Evolutionary conservation across 2,797 vertebrate genomes (phyloP).

Genomic region (Pelodytes ibericus): DNA sequence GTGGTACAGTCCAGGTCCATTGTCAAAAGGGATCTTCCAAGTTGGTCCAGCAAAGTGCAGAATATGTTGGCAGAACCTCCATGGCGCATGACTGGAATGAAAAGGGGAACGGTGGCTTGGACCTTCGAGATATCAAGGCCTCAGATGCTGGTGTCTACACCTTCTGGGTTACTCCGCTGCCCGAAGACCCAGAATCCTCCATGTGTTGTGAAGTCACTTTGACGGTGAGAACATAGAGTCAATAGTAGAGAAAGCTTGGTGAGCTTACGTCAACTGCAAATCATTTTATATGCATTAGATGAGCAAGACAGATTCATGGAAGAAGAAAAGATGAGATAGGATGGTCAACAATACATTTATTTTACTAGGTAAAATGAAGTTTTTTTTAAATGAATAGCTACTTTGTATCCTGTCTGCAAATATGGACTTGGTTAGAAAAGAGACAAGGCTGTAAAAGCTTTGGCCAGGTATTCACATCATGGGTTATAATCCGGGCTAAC

Average conservation of each 20-base stretch:
- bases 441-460: no score
- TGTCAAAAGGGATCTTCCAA: neutral
- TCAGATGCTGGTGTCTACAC: slow-evolving; percentile 19
- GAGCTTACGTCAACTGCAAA: no score
- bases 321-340: no score
- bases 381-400: no score
- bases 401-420: no score
- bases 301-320: no score
- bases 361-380: no score
- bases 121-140: neutral
- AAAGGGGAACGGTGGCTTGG: neutral
- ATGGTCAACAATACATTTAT: no score
- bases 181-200: neutral
- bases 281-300: no score
- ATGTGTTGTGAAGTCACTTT: slow-evolving; percentile 28
- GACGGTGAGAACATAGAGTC: neutral
- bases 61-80: slow-evolving; percentile 8
- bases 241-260: neutral
- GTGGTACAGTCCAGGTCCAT: neutral
- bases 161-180: neutral
- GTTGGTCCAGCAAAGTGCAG: neutral
- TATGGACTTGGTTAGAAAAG: no score
- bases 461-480: no score
- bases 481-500: no score
- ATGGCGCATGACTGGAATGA: neutral